A percentile compares a stretch with the other conserved stretches of the same genome.
phyloP scores from a whole-genome alignment of 2,888 invertebrate genomes.

The Piscicola geometra region DNA sequence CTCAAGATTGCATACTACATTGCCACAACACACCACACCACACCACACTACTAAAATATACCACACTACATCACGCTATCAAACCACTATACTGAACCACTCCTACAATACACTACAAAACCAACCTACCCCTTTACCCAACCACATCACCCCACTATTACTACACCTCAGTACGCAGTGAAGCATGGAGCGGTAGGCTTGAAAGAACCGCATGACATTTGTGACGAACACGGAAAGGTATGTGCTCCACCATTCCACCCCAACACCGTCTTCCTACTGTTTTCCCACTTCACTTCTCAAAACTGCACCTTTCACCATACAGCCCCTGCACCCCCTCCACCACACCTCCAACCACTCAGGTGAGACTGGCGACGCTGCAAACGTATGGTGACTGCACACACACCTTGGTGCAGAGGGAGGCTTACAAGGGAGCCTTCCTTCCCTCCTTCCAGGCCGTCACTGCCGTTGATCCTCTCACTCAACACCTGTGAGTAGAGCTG shows the following conservation, averaged over 20 bases:
- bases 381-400: conserved; percentile 96
- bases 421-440: conserved; percentile 64
- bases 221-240: conserved; percentile 76
- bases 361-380: conserved; percentile 75
- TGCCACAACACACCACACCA: background rate
- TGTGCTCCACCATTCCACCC: too few species aligned
- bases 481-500: conserved; percentile 49
- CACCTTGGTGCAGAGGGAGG: conserved; percentile 79
- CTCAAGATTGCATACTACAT: background rate
- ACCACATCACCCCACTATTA: background rate
- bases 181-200: conserved; percentile 80
- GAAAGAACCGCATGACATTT: conserved; percentile 81
- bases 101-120: too few species aligned
- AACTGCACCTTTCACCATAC: too few species aligned
- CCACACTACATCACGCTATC: too few species aligned
- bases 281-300: too few species aligned
- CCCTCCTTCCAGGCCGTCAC: conserved; percentile 68
- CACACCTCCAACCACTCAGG: background rate
- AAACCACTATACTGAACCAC: too few species aligned
- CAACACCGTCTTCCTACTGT: too few species aligned
- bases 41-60: too few species aligned
- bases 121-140: too few species aligned
- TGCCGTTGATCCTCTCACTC: conserved; percentile 47
- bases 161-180: conserved; percentile 66
- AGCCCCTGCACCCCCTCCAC: too few species aligned